Conservation (phyloP, 2,888 invertebrate genomes). For the Branchipolynoe longqiensis region DNA sequence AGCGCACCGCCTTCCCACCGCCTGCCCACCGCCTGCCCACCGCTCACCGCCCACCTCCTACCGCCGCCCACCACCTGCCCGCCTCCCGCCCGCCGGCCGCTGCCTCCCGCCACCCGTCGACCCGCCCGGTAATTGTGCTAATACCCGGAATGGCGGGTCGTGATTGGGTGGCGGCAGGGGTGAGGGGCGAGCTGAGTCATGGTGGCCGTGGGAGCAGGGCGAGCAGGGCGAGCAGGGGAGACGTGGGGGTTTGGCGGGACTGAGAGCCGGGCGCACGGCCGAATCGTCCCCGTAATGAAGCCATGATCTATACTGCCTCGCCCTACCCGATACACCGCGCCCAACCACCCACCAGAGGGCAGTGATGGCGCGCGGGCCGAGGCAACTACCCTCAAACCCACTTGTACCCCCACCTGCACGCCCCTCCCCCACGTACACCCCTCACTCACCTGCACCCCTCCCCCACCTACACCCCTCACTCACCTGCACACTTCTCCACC, state of each 20-base stretch:
- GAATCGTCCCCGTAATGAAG: conserved; percentile 27
- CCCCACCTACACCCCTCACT: no score
- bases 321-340: neutral
- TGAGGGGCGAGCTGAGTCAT: conserved; percentile 3
- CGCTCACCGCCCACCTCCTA: no score
- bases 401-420: no score
- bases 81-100: neutral
- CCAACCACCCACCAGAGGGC: neutral
- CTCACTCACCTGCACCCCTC: no score
- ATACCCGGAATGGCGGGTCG: neutral
- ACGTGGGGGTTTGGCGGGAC: neutral
- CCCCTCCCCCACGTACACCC: no score
- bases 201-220: conserved; percentile 3
- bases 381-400: no score
- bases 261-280: conserved; percentile 7
- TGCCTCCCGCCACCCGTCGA: neutral
- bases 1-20: neutral
- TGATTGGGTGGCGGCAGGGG: conserved; percentile 6
- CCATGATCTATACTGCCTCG: conserved; percentile 20
- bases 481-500: no score
- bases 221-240: neutral
- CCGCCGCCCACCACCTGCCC: neutral
- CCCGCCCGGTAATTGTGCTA: conserved; percentile 2
- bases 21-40: neutral
- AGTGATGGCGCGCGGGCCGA: no score